These are phyloP conservation scores for Drosophila falleni DNA, from an alignment of 2,888 invertebrate genomes.

Conservation along the genomic window DNA sequence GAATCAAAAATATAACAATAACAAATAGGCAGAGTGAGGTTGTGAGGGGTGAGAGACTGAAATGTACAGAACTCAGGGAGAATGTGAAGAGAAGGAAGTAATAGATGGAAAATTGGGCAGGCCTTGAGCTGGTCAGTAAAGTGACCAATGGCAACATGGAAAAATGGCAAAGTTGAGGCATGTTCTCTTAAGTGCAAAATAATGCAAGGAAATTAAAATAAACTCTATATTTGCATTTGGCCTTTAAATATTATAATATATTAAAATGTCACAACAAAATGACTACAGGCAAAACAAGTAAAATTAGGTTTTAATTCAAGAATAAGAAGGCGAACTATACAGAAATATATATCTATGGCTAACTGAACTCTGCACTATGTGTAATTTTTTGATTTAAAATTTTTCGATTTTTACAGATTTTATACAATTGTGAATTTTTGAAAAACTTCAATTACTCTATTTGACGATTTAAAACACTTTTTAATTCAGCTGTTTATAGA, in stretches of 20 bases:
- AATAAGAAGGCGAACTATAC: neutral
- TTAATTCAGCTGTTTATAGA: neutral
- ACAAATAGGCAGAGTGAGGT: constrained; percentile 35
- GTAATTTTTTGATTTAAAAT: too few species aligned
- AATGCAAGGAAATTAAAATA: neutral
- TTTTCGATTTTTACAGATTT: too few species aligned
- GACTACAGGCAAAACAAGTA: neutral
- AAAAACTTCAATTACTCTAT: too few species aligned
- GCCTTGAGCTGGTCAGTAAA: constrained; percentile 68
- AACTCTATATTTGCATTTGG: neutral
- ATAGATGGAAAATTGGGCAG: constrained; percentile 10
- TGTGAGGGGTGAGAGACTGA: neutral
- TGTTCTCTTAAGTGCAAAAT: constrained; percentile 38
- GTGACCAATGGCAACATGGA: constrained; percentile 14
- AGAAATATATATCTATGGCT: too few species aligned
- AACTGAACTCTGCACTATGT: too few species aligned
- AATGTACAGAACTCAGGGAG: neutral
- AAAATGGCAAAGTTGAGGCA: constrained; percentile 54
- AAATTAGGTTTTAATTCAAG: neutral
- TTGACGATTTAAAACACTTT: too few species aligned
- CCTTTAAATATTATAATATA: neutral
- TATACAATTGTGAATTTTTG: too few species aligned
- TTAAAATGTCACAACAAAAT: neutral
- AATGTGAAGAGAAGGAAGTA: constrained; percentile 5
- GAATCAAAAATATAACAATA: constrained; percentile 29